Percentiles rank a stretch among this genome's conserved stretches.
Evolutionary conservation across 2,113 vertebrate species (phyloP).

Genomic region (Danionella cerebrum): DNA sequence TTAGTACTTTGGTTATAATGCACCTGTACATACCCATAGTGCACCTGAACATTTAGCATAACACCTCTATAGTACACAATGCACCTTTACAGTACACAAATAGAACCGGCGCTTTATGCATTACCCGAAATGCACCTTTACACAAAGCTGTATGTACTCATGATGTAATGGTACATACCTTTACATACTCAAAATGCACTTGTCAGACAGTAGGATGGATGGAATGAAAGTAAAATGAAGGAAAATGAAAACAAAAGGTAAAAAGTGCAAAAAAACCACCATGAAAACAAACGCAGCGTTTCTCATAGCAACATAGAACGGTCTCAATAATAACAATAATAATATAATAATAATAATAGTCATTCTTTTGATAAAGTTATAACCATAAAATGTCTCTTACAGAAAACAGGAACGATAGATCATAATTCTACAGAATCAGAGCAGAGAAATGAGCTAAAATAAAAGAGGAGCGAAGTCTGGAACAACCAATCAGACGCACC

Average conservation of each 20-base stretch:
- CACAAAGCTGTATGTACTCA: too few species aligned
- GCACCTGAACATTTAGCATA: too few species aligned
- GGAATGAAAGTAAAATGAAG: conserved; percentile 10
- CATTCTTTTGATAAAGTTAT: conserved; percentile 55
- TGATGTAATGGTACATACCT: too few species aligned
- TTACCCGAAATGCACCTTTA: too few species aligned
- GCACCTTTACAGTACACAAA: too few species aligned
- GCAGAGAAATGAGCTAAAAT: conserved; percentile 57
- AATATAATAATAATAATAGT: conserved; percentile 46
- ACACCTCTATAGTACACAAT: too few species aligned
- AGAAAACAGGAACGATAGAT: conserved; percentile 64
- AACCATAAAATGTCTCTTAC: conserved; percentile 69
- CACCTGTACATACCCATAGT: too few species aligned
- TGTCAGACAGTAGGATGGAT: not conserved
- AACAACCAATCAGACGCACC: conserved; percentile 51
- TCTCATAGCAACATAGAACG: conserved; percentile 62
- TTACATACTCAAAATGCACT: not conserved
- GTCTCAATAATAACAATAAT: conserved; percentile 45
- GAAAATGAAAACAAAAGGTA: conserved; percentile 27
- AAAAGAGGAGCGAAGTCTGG: conserved; percentile 43
- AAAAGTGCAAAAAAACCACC: not conserved
- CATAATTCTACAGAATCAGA: conserved; percentile 75
- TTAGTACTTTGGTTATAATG: too few species aligned
- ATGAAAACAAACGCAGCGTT: conserved; percentile 56
- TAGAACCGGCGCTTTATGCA: too few species aligned